A percentile compares a stretch with the other conserved stretches of the same genome.
Evolutionary conservation across 2,113 vertebrate species (phyloP).

Genomic region (Equus przewalskii): DNA sequence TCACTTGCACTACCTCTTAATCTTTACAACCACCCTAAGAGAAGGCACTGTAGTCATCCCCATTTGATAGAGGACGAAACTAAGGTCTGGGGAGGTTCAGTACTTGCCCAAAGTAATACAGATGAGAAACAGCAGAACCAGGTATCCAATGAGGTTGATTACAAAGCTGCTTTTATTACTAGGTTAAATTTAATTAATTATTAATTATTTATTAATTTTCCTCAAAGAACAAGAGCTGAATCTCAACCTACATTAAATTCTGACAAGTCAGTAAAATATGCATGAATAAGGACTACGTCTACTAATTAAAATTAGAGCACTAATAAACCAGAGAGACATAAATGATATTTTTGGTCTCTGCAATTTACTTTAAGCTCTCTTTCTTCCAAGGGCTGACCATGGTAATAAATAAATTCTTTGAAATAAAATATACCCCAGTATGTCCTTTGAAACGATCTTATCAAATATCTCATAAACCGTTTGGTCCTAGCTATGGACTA

Average conservation of each 20-base stretch:
- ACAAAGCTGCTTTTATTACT: neutral
- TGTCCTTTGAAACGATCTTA: neutral
- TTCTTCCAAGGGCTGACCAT: neutral
- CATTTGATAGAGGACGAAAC: neutral
- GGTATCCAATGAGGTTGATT: neutral
- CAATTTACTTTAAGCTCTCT: neutral
- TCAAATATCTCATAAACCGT: neutral
- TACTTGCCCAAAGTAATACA: neutral
- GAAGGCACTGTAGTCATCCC: neutral
- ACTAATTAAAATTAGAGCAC: conserved; percentile 9
- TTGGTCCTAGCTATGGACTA: neutral
- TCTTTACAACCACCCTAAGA: neutral
- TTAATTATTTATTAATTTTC: neutral
- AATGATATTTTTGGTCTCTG: neutral
- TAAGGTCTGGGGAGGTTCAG: neutral
- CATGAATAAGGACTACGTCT: neutral
- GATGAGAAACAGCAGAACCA: neutral
- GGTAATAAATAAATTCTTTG: neutral
- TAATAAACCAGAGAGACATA: conserved; percentile 6
- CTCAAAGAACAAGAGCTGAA: neutral
- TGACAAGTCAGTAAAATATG: neutral
- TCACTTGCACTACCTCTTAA: neutral
- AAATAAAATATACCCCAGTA: neutral
- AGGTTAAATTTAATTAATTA: conserved; percentile 6
- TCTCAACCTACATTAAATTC: neutral